Evolutionary conservation across 2,113 vertebrate genomes (phyloP).

Genomic region (Turnix velox): DNA sequence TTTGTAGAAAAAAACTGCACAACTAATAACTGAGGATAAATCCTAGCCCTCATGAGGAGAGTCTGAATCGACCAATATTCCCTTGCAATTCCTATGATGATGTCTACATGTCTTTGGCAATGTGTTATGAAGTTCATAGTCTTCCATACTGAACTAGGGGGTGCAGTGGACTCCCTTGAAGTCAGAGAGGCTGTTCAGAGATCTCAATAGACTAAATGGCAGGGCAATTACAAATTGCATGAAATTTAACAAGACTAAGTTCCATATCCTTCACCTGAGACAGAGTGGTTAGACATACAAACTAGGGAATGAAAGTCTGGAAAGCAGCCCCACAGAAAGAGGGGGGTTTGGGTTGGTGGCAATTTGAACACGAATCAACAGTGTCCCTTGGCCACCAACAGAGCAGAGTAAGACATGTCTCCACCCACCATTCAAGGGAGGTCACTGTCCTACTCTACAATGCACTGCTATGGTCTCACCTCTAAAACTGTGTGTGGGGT

Average conservation of each 20-base stretch:
- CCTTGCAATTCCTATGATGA: neutral
- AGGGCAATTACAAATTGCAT: neutral
- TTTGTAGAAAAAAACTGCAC: neutral
- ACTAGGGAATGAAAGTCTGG: neutral
- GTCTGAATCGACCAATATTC: neutral
- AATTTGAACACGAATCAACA: neutral
- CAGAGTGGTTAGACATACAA: neutral
- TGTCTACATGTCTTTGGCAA: neutral
- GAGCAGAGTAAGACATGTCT: too few relatives aligned
- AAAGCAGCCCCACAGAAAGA: neutral
- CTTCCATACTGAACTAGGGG: neutral
- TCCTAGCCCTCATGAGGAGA: neutral
- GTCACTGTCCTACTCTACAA: neutral
- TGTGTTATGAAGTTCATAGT: neutral
- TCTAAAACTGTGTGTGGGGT: too few relatives aligned
- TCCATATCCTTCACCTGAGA: neutral
- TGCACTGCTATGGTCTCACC: accelerated
- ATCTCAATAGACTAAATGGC: neutral
- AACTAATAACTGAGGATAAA: neutral
- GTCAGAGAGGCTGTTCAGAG: neutral
- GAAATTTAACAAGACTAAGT: neutral
- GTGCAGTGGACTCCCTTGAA: neutral
- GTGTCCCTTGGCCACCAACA: neutral
- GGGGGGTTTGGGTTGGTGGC: too few relatives aligned
- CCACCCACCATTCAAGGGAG: too few relatives aligned